Conservation (phyloP, 2,797 vertebrate genomes). For the Lates japonicus region DNA sequence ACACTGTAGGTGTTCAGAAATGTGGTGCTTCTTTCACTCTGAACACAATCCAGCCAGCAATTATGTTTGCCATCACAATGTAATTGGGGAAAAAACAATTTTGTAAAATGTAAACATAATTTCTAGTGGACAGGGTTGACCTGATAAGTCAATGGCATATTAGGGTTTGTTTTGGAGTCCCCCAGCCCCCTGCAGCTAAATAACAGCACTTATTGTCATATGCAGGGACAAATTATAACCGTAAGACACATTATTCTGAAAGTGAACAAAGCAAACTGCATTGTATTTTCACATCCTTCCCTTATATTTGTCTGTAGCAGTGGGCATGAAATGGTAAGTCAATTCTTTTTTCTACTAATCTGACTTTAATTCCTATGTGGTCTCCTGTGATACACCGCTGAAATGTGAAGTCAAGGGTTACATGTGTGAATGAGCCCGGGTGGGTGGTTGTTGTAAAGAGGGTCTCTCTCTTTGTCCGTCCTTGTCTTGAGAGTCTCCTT, state of each 20-base stretch:
- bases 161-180: not conserved
- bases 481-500: conserved; percentile 6
- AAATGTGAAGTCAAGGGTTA: not conserved
- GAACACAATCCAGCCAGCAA: not conserved
- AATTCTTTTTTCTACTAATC: not conserved
- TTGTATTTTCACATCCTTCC: not conserved
- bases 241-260: not conserved
- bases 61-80: not conserved
- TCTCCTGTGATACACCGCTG: conserved; percentile 5
- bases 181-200: conserved; percentile 3
- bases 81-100: not conserved
- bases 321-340: not conserved
- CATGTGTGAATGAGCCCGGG: not conserved
- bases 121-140: not conserved
- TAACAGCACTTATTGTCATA: not conserved
- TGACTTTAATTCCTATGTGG: not conserved
- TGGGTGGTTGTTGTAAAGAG: not conserved
- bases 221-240: not conserved
- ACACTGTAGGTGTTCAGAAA: too few relatives aligned
- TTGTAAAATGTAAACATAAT: not conserved
- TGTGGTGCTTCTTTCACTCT: not conserved
- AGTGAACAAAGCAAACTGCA: not conserved
- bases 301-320: not conserved
- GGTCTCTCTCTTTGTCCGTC: not conserved
- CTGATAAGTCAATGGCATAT: not conserved